A percentile compares a stretch with the other conserved stretches of the same genome.
Evolutionary conservation across 2,113 vertebrate species (phyloP).

Genomic region (Microcebus jonahi): DNA sequence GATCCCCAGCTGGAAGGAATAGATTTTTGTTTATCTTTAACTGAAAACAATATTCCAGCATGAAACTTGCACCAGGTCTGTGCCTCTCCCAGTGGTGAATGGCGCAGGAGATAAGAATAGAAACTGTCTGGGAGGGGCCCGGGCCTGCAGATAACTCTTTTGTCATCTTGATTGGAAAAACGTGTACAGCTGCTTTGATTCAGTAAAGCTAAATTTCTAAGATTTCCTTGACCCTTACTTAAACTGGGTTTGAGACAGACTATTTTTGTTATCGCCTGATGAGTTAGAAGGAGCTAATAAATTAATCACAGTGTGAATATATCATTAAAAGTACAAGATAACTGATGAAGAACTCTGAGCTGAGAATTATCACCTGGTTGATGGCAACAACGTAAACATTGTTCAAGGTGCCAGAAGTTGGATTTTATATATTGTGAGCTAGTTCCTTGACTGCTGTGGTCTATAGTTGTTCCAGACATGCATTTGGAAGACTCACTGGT

Average conservation of each 20-base stretch:
- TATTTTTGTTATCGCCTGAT: conserved; percentile 61
- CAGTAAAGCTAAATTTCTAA: conserved; percentile 64
- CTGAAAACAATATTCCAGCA: conserved; percentile 34
- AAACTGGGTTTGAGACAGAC: conserved; percentile 64
- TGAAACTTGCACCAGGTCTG: neutral
- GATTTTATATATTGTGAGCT: neutral
- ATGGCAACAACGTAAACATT: conserved; percentile 44
- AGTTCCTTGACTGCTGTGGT: neutral
- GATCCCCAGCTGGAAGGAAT: conserved; percentile 37
- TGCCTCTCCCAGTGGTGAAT: conserved; percentile 40
- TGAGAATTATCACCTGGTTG: conserved; percentile 73
- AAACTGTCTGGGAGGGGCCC: conserved; percentile 11
- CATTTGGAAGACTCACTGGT: neutral
- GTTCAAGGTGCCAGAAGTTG: conserved; percentile 16
- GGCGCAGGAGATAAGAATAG: conserved; percentile 46
- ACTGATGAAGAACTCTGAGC: conserved; percentile 42
- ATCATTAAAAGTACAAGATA: conserved; percentile 66
- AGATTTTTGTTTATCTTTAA: conserved; percentile 65
- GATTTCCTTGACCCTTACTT: conserved; percentile 74
- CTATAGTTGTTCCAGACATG: neutral
- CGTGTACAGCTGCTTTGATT: conserved; percentile 73
- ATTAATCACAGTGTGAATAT: conserved; percentile 71
- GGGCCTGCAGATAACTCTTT: neutral
- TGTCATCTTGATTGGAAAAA: conserved; percentile 60
- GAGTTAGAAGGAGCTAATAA: conserved; percentile 68